These are phyloP conservation scores for Sterrhoptilus dennistouni DNA, from an alignment of 2,113 vertebrate species.

Conservation along the genomic window DNA sequence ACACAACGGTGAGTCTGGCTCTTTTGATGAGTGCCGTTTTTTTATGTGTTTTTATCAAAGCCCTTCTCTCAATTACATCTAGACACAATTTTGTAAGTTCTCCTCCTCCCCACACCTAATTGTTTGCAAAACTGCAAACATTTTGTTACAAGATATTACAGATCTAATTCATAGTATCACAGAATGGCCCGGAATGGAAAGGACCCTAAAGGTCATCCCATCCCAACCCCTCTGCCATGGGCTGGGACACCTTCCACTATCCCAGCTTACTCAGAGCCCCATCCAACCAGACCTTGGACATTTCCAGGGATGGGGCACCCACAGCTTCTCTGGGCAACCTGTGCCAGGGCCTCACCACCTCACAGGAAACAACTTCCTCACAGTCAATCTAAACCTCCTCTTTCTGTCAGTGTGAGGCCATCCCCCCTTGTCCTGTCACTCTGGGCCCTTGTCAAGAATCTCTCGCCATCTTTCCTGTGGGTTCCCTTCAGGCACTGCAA, in stretches of 20 bases:
- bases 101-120: background rate
- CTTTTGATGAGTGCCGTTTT: background rate
- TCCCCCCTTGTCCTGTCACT: background rate
- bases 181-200: background rate
- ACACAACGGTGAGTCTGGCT: background rate
- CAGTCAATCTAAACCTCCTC: rapidly evolving
- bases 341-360: background rate
- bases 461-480: background rate
- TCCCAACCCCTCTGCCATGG: background rate
- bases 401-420: background rate
- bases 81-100: background rate
- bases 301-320: background rate
- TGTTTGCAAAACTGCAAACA: background rate
- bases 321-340: rapidly evolving
- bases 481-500: background rate
- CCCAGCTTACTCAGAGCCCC: rapidly evolving
- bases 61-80: background rate
- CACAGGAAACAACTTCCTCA: rapidly evolving
- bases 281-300: background rate
- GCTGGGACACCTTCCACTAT: background rate
- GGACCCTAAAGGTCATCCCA: rapidly evolving
- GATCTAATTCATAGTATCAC: background rate
- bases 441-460: background rate
- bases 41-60: background rate
- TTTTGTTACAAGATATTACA: background rate